A percentile compares a stretch with the other conserved stretches of the same genome.
Conservation (phyloP, 2,113 vertebrate species). For the Anolis carolinensis region DNA sequence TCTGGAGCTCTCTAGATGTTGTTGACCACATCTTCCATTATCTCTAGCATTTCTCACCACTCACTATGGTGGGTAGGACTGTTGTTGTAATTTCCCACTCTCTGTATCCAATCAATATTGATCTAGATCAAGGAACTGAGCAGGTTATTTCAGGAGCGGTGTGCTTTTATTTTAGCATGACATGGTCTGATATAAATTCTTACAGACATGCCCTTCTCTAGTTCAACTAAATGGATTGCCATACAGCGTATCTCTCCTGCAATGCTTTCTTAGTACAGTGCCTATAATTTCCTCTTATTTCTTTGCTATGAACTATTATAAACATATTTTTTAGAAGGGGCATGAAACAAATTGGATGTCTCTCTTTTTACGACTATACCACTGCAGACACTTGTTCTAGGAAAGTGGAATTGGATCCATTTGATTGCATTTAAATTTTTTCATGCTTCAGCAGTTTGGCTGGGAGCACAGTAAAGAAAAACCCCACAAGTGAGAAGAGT, state of each 20-base stretch:
- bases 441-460: conserved; percentile 98
- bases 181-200: conserved; percentile 64
- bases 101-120: not conserved
- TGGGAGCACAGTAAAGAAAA: conserved; percentile 94
- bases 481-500: conserved; percentile 98
- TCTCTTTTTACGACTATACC: conserved; percentile 96
- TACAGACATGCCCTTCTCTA: conserved; percentile 29
- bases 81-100: too few species aligned
- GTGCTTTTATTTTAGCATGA: conserved; percentile 5
- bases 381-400: conserved; percentile 97
- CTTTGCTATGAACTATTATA: conserved; percentile 82
- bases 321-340: conserved; percentile 79
- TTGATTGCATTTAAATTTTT: conserved; percentile 88
- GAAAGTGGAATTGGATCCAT: conserved; percentile 91
- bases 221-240: conserved; percentile 81
- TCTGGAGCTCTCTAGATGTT: too few species aligned
- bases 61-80: too few species aligned
- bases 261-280: conserved; percentile 82
- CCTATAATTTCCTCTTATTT: conserved; percentile 85
- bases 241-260: conserved; percentile 77
- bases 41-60: too few species aligned
- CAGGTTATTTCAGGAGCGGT: conserved; percentile 6
- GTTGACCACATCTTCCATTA: too few species aligned
- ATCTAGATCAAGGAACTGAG: not conserved
- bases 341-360: conserved; percentile 85